Base-by-base conservation (phyloP, 2,113 vertebrate species). In the Pholis gunnellus region DNA sequence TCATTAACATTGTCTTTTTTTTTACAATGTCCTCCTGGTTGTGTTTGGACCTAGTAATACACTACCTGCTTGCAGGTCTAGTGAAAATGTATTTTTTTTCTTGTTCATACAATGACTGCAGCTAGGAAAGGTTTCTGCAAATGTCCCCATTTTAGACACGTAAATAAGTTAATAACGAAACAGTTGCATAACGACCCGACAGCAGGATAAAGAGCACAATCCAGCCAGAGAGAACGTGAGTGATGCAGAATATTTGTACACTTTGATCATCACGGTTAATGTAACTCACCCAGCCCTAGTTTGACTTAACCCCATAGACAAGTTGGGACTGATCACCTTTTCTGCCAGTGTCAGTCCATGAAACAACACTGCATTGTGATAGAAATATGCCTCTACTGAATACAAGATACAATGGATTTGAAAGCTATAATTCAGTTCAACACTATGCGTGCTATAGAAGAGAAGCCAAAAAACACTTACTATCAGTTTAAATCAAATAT, bases 401-500 rank as follows among this genome's bases (percentile, higher is more conserved):
- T 89, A 94, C 94, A 93, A 94, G 93, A 91, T 93, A 95, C 93
- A 87, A 95, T 93, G 93, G 90, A 81, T 86, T 78, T 84, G 86
- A 91, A 92, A 92, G 93, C 90, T 94, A 92, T 87, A 84, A 90
- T 93, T 93, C 88, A 89, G 89, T 82, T 92, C 73, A 89, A 94
- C 93, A 94, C 89, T 93, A 93, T 90, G 89, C 93, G 94, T 95
- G 93, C 93, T 92, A 91, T 93, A 92, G 88, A 92, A 93, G 93
- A 94, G 90, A 93, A 92, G 48, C 91, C 88, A 87, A 90, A 94
- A 93, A 95, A 93, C 91, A 92, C 90, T 89, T 87, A 92, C 85
- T 84, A 90, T 81, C 85, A 79, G 81, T 86, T 91, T 72, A 89
- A 92, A 90, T 73, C 68, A 87, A 87, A 91, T 84, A 88, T 92